phyloP scores from a whole-genome alignment of 2,113 vertebrate genomes.

The Laticauda laticaudata region DNA sequence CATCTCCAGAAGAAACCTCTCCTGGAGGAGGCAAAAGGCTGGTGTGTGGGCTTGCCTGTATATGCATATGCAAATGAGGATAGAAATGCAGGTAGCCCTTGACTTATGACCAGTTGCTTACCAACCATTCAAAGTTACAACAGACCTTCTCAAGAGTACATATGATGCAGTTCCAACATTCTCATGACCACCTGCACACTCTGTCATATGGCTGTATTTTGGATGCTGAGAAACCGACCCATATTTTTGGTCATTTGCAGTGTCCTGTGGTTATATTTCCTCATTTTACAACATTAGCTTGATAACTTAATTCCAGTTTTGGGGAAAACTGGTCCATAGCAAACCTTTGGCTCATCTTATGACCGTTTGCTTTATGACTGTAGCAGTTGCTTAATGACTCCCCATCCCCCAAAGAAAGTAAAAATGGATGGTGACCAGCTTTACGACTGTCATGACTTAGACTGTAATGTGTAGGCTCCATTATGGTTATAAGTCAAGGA shows the following conservation, averaged over 20 bases:
- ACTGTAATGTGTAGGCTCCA: background rate
- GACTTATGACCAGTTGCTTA: background rate
- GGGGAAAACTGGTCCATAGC: background rate
- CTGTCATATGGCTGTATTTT: background rate
- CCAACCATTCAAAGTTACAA: background rate
- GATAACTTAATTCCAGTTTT: background rate
- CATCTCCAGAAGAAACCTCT: conserved; percentile 33
- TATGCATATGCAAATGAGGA: background rate
- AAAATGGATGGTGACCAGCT: background rate
- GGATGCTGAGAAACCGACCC: background rate
- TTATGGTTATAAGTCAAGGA: background rate
- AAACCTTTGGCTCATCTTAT: background rate
- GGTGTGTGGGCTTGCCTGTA: conserved; percentile 37
- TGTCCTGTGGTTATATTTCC: background rate
- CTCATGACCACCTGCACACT: background rate
- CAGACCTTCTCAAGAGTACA: background rate
- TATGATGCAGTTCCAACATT: background rate
- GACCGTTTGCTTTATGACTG: background rate
- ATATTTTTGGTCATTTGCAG: background rate
- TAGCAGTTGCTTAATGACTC: background rate
- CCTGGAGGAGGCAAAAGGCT: conserved; percentile 63
- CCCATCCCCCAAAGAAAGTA: background rate
- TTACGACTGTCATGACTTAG: background rate
- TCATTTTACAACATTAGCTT: background rate
- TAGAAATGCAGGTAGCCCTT: background rate